phyloP scores from a whole-genome alignment of 1,140 invertebrate genomes.

The Rhagoletis zephyria region DNA sequence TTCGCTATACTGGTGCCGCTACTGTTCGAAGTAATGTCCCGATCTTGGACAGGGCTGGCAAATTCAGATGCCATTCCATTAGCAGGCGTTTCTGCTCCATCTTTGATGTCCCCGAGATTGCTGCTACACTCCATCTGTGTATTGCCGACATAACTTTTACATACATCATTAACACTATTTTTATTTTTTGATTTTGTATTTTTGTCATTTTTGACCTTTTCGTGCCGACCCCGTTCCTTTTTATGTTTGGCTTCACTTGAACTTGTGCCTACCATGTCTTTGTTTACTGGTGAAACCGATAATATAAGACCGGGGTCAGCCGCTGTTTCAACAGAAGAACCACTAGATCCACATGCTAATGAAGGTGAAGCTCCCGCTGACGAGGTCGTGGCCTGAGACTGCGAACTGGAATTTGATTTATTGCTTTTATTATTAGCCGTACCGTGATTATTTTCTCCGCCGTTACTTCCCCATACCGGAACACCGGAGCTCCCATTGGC shows the following conservation, averaged over 20 bases:
- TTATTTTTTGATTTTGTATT: constrained; percentile 65
- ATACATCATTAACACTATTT: constrained; percentile 55
- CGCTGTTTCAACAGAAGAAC: constrained; percentile 49
- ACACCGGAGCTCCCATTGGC: background rate
- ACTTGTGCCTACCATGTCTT: constrained; percentile 59
- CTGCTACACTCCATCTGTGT: constrained; percentile 20
- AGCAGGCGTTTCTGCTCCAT: background rate
- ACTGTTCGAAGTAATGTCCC: constrained; percentile 9
- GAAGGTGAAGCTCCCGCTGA: constrained; percentile 60
- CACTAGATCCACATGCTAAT: constrained; percentile 56
- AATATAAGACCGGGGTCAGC: constrained; percentile 83
- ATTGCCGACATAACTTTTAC: constrained; percentile 3
- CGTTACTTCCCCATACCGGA: constrained; percentile 22
- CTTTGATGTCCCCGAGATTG: constrained; percentile 18
- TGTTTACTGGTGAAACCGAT: constrained; percentile 74
- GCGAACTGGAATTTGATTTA: constrained; percentile 36
- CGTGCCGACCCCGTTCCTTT: constrained; percentile 65
- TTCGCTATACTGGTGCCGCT: background rate
- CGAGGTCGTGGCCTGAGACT: background rate
- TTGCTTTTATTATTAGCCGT: constrained; percentile 28
- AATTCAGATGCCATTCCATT: background rate
- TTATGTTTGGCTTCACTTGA: constrained; percentile 60
- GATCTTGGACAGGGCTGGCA: background rate
- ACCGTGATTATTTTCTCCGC: background rate
- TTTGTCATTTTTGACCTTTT: constrained; percentile 66